Evolutionary conservation across 1,140 invertebrate species (phyloP).

Genomic region (Nomia melanderi): DNA sequence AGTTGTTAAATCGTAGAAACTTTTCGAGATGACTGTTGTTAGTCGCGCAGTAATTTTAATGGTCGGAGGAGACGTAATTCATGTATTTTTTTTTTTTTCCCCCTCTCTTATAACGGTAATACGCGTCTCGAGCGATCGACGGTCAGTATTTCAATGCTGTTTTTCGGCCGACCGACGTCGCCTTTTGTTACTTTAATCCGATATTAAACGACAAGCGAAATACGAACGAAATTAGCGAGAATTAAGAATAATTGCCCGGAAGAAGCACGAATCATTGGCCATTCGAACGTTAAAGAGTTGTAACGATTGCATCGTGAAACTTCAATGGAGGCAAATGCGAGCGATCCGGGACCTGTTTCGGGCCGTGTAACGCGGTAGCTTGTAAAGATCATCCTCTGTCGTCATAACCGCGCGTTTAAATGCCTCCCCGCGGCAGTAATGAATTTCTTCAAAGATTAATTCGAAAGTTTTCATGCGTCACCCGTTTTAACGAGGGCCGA

Average conservation of each 20-base stretch:
- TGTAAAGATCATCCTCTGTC: constrained; percentile 38
- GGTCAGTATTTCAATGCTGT: too few species aligned
- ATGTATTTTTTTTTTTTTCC: neutral
- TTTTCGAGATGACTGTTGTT: neutral
- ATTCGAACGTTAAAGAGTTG: neutral
- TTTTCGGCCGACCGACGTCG: too few species aligned
- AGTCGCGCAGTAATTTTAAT: neutral
- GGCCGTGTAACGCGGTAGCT: constrained; percentile 25
- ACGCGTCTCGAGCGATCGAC: neutral
- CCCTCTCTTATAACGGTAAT: neutral
- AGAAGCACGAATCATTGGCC: neutral
- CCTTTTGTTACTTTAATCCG: neutral
- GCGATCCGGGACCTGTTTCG: neutral
- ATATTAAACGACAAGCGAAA: neutral
- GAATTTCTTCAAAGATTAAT: constrained; percentile 52
- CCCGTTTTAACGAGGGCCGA: constrained; percentile 40
- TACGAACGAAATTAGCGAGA: neutral
- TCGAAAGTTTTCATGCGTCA: constrained; percentile 49
- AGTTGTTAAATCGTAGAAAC: neutral
- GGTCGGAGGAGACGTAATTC: neutral
- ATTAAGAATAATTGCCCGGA: neutral
- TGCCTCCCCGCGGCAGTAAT: constrained; percentile 29
- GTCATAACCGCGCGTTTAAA: constrained; percentile 41
- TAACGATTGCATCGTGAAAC: neutral
- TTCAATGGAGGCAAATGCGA: too few species aligned